These are phyloP conservation scores for Coptotermes formosanus DNA, from an alignment of 1,140 invertebrate species.

Conservation along the genomic window DNA sequence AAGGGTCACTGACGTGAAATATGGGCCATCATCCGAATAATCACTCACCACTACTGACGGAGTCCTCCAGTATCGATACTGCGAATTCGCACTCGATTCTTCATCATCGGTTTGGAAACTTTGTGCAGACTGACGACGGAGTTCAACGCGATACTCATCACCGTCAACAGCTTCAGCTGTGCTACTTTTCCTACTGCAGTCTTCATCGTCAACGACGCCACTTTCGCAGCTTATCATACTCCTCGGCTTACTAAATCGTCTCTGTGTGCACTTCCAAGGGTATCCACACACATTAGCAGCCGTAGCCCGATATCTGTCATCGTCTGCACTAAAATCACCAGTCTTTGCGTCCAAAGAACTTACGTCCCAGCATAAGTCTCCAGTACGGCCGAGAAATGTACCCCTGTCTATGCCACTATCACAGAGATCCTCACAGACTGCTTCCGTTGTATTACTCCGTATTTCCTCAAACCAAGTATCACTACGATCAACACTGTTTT, in stretches of 20 bases:
- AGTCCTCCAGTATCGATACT: constrained; percentile 63
- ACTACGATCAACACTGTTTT: background rate
- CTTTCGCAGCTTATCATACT: background rate
- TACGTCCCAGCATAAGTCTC: background rate
- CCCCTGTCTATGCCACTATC: background rate
- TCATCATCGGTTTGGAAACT: constrained; percentile 20
- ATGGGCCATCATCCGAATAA: constrained; percentile 65
- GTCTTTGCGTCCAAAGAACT: background rate
- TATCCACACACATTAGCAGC: background rate
- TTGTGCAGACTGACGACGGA: constrained; percentile 26
- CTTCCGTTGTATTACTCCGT: background rate
- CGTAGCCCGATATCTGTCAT: background rate
- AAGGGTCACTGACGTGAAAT: constrained; percentile 50
- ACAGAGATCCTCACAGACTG: background rate
- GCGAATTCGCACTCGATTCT: constrained; percentile 9
- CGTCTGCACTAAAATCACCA: background rate
- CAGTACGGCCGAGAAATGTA: background rate
- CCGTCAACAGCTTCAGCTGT: background rate
- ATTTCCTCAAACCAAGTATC: constrained; percentile 34
- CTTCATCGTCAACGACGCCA: background rate
- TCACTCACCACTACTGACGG: constrained; percentile 82
- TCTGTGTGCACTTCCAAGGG: background rate
- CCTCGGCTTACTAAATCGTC: background rate
- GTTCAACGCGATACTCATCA: background rate
- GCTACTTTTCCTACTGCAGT: background rate